These are phyloP conservation scores for Epistrophella euchroma DNA, from an alignment of 2,888 invertebrate genomes.

Conservation along the genomic window DNA sequence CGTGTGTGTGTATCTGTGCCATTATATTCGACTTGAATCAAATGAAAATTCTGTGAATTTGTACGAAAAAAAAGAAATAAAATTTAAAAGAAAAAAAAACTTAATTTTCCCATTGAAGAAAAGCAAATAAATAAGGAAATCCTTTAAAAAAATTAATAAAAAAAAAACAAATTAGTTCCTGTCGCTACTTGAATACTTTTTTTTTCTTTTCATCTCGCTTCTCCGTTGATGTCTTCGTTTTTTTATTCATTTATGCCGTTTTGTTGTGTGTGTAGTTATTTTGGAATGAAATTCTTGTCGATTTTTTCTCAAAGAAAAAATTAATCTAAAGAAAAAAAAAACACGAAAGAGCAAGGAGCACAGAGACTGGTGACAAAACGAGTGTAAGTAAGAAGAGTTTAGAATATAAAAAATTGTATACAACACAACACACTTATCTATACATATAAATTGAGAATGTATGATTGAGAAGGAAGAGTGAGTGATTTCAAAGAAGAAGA, in stretches of 20 bases:
- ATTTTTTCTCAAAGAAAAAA: slow-evolving; percentile 69
- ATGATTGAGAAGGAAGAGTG: slow-evolving; percentile 43
- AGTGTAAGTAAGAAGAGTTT: slow-evolving; percentile 61
- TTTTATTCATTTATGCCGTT: slow-evolving; percentile 43
- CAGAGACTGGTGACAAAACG: slow-evolving; percentile 44
- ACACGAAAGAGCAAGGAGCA: slow-evolving; percentile 53
- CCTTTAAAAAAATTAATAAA: slow-evolving; percentile 17
- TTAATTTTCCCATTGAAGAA: slow-evolving; percentile 4
- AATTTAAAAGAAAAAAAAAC: slow-evolving; percentile 6
- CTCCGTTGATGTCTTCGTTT: slow-evolving; percentile 38
- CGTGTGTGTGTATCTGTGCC: slow-evolving; percentile 68
- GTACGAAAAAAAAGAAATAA: slow-evolving; percentile 30
- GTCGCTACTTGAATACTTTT: slow-evolving; percentile 50
- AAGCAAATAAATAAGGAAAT: slow-evolving; percentile 31
- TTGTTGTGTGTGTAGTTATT: slow-evolving; percentile 70
- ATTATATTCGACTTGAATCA: slow-evolving; percentile 64
- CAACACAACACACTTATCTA: slow-evolving; percentile 32
- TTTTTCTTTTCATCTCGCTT: slow-evolving; percentile 58
- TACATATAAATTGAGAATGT: slow-evolving; percentile 48
- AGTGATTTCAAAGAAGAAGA: slow-evolving; percentile 28
- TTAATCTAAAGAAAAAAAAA: slow-evolving; percentile 31
- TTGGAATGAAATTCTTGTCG: slow-evolving; percentile 75
- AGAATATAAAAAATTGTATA: slow-evolving; percentile 34
- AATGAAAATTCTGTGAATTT: slow-evolving; percentile 49
- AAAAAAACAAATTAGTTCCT: slow-evolving; percentile 30